Base-by-base conservation (phyloP, 2,888 invertebrate species). In the Epistrophella euchroma region DNA sequence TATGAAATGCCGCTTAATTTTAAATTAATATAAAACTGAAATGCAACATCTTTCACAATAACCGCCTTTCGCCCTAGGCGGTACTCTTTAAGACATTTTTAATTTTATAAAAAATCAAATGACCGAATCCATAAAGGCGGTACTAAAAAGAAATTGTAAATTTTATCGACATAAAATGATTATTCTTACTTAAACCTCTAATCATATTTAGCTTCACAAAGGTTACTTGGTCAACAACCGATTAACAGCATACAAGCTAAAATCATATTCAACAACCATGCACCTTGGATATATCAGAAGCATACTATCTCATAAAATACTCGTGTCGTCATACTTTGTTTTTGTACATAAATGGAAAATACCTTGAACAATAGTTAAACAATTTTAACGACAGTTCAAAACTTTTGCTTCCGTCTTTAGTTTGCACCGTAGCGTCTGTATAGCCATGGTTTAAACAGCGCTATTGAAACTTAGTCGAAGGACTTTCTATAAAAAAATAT, bases 221-320 rank as follows among this genome's bases (percentile, higher is more conserved):
- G 82, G 84, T 88, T 79, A 88, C 68, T 86, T 71, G 88, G 88
- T 88, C 88, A 88, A 85, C 75, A 87, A 73, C 88, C 88, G 87
- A 50, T 76, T 79, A 81, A 85, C 58, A 68, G 52, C 50, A 17
- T 47, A 45, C n/a, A 37, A 37, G 13, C 7, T 22, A 2, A 10
- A 19, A 35, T 28, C 17, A 37, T n/a, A n/a, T 22, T 52, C 22
- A 52, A 15, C 28, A 28, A 52, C 50, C 4, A 17, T n/a, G n/a
- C 3, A 22, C 15, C 13, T 52, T 52, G 50, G 37, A 68, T 15
- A 0, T n/a, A 37, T 22, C 35, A 15, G 19, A 22, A 47, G 13
- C 22, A 22, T 40, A 47, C 2, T 50, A 19, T 50, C 4, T 43
- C 17, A 7, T 43, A 43, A n/a, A n/a, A n/a, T n/a, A n/a, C n/a